Percentiles rank a stretch among this genome's conserved stretches.
These are phyloP conservation scores for Macrobrachium nipponense DNA, from an alignment of 1,140 invertebrate species.

Conservation along the genomic window DNA sequence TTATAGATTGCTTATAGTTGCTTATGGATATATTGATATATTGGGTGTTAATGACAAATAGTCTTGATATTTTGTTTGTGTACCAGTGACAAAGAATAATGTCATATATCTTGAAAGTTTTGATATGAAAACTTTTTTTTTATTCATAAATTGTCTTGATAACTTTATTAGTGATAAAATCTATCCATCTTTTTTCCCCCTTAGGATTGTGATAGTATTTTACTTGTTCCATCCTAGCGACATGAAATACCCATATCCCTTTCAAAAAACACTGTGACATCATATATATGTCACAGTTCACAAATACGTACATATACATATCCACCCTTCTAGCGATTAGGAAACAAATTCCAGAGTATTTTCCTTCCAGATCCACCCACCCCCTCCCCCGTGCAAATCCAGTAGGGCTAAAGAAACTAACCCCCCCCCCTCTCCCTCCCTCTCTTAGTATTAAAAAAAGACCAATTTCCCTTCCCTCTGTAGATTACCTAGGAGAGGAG, in stretches of 20 bases:
- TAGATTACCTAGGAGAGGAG: slow-evolving; percentile 89
- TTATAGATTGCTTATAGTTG: too few relatives aligned
- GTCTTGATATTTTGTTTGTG: not conserved
- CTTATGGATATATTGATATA: too few relatives aligned
- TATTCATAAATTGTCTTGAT: too few relatives aligned
- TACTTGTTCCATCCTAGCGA: too few relatives aligned
- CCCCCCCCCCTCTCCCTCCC: too few relatives aligned
- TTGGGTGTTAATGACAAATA: not conserved
- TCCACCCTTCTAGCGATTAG: not conserved
- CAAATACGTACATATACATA: not conserved
- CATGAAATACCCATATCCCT: too few relatives aligned
- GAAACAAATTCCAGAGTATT: not conserved
- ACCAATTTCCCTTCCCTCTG: not conserved
- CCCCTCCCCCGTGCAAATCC: not conserved
- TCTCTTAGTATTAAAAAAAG: too few relatives aligned
- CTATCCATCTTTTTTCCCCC: not conserved
- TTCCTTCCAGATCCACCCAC: not conserved
- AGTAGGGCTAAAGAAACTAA: too few relatives aligned
- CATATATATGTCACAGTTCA: too few relatives aligned
- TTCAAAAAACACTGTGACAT: too few relatives aligned
- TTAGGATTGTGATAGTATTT: not conserved
- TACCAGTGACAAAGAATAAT: too few relatives aligned
- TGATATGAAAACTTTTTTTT: too few relatives aligned
- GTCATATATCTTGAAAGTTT: not conserved
- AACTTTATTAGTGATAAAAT: not conserved